Percentiles rank a stretch among this genome's conserved stretches.
Evolutionary conservation across 2,113 vertebrate species (phyloP).

Genomic region (Entomyzon cyanotis): DNA sequence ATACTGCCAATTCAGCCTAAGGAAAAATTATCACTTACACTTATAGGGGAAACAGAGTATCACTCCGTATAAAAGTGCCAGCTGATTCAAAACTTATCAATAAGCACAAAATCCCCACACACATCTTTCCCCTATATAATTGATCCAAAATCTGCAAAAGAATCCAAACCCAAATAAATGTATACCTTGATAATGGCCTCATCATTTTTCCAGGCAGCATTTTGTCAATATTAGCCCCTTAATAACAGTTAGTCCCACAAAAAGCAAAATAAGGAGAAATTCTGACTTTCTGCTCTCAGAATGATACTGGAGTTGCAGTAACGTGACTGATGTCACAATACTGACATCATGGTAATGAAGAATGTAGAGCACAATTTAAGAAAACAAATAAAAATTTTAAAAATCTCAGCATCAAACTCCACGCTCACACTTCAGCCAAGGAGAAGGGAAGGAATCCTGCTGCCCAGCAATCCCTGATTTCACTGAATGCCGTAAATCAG

Average conservation of each 20-base stretch:
- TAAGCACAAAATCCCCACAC: neutral
- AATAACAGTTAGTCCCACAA: neutral
- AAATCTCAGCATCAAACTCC: neutral
- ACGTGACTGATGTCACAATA: too few relatives aligned
- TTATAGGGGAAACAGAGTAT: neutral
- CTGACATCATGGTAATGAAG: neutral
- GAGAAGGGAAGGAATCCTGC: neutral
- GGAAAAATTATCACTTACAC: neutral
- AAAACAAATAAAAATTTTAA: neutral
- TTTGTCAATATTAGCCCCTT: neutral
- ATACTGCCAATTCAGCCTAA: neutral
- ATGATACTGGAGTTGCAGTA: too few relatives aligned
- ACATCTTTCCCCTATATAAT: neutral
- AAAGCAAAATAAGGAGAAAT: neutral
- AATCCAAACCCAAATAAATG: neutral
- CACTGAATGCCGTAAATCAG: conserved; percentile 7
- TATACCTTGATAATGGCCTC: neutral
- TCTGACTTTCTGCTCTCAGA: neutral
- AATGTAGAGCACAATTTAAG: neutral
- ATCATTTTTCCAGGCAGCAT: neutral
- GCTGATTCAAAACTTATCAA: neutral
- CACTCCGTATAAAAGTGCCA: neutral
- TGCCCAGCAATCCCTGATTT: neutral
- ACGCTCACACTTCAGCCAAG: neutral
- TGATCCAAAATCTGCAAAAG: neutral